Base-by-base conservation (phyloP, 2,888 invertebrate species). In the Heliothis peltigera region DNA sequence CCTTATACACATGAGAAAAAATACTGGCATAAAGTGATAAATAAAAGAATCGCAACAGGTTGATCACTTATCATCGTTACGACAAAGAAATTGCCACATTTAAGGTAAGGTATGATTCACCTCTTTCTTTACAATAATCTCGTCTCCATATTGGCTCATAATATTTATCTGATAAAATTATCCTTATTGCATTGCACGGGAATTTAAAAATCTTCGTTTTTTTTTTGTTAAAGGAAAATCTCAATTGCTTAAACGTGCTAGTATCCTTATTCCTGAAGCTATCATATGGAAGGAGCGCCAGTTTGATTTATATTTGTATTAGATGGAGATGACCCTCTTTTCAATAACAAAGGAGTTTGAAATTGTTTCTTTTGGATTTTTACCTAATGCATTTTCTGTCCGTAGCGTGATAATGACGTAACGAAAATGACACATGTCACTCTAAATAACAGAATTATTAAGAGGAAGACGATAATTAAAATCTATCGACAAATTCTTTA, bases 61-160 rank as follows among this genome's bases (percentile, higher is more conserved):
- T 61, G 68, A 60, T 57, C 72, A 47, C 65, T 76, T 58, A 77
- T 76, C 74, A 64, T 76, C 47, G 64, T 77, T 74, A 74, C 43
- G 70, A 70, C 77, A 61, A 61, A 58, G 55, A 21, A 56, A 77
- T 75, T 73, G 68, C 65, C 43, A 57, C 59, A 69, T 60, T 66
- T 56, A 62, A 70, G 52, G 52, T n/a, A n/a, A n/a, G 59, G 74
- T 74, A 77, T n/a, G n/a, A 73, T 63, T 61, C 65, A 61, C 61
- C 70, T 74, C 60, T 61, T 55, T 65, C 47, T 46, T 35, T 60
- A 56, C 21, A 18, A 35, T 25, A 63, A 47, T 69, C 55, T 52
- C 47, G 21, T 44, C 44, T 62, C 39, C 46, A 18, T 59, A 56
- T 74, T 62, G 61, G 59, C 21, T 46, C 47, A 61, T 51, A 32